Percentiles rank a stretch among this genome's conserved stretches.
Evolutionary conservation across 2,113 vertebrate species (phyloP).

Genomic region (Mungos mungo): DNA sequence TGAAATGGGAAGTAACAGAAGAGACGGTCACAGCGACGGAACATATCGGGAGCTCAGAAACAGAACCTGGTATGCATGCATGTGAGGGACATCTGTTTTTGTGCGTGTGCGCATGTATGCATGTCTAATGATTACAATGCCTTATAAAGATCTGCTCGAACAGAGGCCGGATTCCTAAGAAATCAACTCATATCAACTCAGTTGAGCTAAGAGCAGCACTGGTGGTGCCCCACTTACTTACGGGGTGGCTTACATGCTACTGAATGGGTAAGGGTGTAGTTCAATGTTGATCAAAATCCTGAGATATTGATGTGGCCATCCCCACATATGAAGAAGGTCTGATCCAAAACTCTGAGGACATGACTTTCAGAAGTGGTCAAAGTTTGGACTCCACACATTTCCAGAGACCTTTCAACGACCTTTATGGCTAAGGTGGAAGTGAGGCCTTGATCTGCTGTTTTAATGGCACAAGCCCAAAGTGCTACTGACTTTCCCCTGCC

Average conservation of each 20-base stretch:
- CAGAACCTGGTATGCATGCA: background rate
- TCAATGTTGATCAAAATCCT: background rate
- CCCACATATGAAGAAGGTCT: background rate
- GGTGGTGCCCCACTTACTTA: background rate
- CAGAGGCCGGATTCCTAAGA: background rate
- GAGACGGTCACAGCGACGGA: background rate
- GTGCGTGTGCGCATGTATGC: background rate
- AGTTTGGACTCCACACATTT: background rate
- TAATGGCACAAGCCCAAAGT: background rate
- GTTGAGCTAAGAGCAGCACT: fast-evolving
- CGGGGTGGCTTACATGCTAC: background rate
- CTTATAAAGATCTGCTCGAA: background rate
- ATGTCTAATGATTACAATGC: background rate
- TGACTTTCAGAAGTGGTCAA: background rate
- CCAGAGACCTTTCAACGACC: background rate
- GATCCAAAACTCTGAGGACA: background rate
- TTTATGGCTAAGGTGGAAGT: background rate
- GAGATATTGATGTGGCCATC: background rate
- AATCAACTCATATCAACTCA: background rate
- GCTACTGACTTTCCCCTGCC: background rate
- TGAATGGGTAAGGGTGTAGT: background rate
- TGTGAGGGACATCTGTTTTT: background rate
- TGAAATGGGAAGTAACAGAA: background rate
- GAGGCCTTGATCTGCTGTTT: background rate
- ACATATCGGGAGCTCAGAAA: background rate